Base-by-base conservation (phyloP, 2,888 invertebrate genomes). In the Eulithis testata region DNA sequence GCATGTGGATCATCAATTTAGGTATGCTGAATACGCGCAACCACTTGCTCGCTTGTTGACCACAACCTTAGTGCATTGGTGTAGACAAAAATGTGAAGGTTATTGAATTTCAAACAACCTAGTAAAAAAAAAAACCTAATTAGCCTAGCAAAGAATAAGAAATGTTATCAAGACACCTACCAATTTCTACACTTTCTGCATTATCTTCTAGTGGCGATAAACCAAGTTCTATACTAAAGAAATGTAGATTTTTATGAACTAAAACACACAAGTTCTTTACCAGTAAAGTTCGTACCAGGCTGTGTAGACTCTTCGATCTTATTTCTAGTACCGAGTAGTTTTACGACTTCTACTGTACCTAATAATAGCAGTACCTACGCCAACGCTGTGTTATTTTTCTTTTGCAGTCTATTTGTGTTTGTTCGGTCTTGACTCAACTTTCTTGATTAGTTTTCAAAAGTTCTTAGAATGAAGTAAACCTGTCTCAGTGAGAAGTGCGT, bases 381-480 rank as follows among this genome's bases (percentile, higher is more conserved):
- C 56, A 73, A 71, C 66, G 71, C 68, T 71, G 68, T 70, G 57
- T 64, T 71, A 68, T 73, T 69, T 68, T 56, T 70, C 69, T 71
- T 71, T 69, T 68, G 63, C 69, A 70, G 63, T 66, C 70, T 74
- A 74, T 74, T 76, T 73, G 74, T 74, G 61, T 73, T 73, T 61
- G 53, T 68, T 68, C 61, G 60, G 56, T 68, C 65, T 70, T 62
- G 65, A 72, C 65, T 72, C 63, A 74, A 73, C 71, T 72, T 72
- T 65, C 61, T 69, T 74, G 74, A 73, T 76, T 74, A 74, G 74
- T 74, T 76, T 73, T 66, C 69, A 68, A 71, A 73, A 72, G 71
- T 72, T 71, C 57, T 59, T 59, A 50, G 59, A 21, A 21, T 71
- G 67, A 72, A 72, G 70, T 68, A 65, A 70, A 69, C 69, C 69